Base-by-base conservation (phyloP, 1,140 invertebrate species). In the Orchesella cincta region DNA sequence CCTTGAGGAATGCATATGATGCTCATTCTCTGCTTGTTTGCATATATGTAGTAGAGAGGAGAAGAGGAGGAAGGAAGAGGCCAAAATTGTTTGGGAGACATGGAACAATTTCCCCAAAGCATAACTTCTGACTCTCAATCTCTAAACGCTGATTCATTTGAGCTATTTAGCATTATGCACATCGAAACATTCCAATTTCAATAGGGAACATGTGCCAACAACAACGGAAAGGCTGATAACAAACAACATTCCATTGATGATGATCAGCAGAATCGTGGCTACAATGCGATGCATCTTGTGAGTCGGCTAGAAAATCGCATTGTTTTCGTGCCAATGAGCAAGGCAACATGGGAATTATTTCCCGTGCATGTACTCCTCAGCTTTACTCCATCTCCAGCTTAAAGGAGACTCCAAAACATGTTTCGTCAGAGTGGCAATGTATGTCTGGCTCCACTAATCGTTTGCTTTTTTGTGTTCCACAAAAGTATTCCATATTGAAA, bases 281-380 rank as follows among this genome's bases (percentile, higher is more conserved):
- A n/a, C n/a, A n/a, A n/a, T n/a, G n/a, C n/a, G n/a, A n/a, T n/a
- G n/a, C n/a, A n/a, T n/a, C n/a, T n/a, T n/a, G n/a, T n/a, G n/a
- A n/a, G 39, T n/a, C 23, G 52, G 3, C 3, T n/a, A 3, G 52
- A 23, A n/a, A n/a, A 57, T 57, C 52, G 52, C 52, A 57, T 57
- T 57, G 52, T 57, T 57, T 57, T 57, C 52, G 52, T 57, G 52
- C 52, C 52, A 57, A 57, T 57, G 52, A 57, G 23, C 23, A n/a
- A 57, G 23, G 52, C n/a, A 57, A 57, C 52, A 57, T 14, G 52
- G 52, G 52, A 57, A 57, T 57, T 57, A 57, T 57, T 57, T 3
- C 23, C 23, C 5, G 39, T 46, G 39, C 39, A 46, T 18, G 39
- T 18, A 57, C 20, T 46, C 8, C 39, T 46, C 20, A 8, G 39